These are phyloP conservation scores for Phyllostomus hastatus DNA, from an alignment of 2,113 vertebrate species.

Conservation along the genomic window DNA sequence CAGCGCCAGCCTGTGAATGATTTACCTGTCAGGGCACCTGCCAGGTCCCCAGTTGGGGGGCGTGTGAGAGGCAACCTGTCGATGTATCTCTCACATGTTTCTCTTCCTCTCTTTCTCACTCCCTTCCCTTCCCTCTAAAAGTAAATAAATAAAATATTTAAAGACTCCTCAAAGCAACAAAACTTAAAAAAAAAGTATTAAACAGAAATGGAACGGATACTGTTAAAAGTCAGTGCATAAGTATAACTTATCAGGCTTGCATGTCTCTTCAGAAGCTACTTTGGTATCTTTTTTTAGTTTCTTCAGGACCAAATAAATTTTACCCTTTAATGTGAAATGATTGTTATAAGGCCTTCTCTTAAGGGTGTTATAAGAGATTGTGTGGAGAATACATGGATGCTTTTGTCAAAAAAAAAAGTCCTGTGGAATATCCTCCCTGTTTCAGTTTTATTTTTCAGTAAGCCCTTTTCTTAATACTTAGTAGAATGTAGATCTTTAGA, in stretches of 20 bases:
- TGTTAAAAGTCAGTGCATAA: not conserved
- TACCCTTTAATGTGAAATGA: not conserved
- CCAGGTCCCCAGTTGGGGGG: too few species aligned
- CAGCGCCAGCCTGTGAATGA: too few species aligned
- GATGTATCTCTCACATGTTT: too few species aligned
- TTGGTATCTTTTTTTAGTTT: not conserved
- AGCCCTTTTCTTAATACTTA: not conserved
- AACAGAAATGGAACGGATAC: not conserved
- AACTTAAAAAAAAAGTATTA: not conserved
- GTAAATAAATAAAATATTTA: too few species aligned
- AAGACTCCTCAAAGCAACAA: too few species aligned
- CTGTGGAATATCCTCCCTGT: not conserved
- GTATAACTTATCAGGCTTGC: not conserved
- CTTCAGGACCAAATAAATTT: not conserved
- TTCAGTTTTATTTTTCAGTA: not conserved
- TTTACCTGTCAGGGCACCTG: too few species aligned
- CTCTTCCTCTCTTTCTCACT: too few species aligned
- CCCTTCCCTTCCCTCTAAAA: too few species aligned
- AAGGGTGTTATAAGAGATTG: not conserved
- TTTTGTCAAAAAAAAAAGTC: slow-evolving; percentile 32
- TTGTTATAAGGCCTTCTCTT: not conserved
- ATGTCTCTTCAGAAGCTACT: not conserved
- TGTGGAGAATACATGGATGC: not conserved
- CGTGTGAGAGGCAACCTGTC: too few species aligned
- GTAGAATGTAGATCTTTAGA: not conserved